A percentile compares a stretch with the other conserved stretches of the same genome.
phyloP scores from a whole-genome alignment of 2,113 vertebrate species.

The Protomyctophum bolini region DNA sequence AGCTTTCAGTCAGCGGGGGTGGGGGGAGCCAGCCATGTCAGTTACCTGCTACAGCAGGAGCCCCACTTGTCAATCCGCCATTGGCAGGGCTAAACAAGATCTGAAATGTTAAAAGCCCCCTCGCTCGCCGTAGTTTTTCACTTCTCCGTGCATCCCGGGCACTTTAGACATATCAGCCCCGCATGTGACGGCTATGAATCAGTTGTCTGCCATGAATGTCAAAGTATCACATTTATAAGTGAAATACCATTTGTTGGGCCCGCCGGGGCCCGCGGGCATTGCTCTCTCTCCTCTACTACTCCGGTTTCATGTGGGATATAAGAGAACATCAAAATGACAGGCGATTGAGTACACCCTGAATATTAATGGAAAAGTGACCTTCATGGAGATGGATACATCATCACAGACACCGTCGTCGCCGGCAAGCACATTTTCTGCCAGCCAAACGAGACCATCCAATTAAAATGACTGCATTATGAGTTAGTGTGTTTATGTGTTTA shows the following conservation, averaged over 20 bases:
- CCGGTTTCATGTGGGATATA: constrained; percentile 62
- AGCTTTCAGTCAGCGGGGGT: constrained; percentile 77
- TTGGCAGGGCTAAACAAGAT: constrained; percentile 79
- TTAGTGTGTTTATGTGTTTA: constrained; percentile 51
- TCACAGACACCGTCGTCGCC: not conserved
- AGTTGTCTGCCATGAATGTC: constrained; percentile 74
- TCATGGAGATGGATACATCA: constrained; percentile 47
- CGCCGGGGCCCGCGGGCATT: constrained; percentile 53
- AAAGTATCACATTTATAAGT: constrained; percentile 70
- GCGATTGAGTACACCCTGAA: constrained; percentile 52
- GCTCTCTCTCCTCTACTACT: constrained; percentile 17
- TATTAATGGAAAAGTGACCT: constrained; percentile 67
- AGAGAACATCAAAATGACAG: constrained; percentile 56
- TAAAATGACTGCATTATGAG: constrained; percentile 37
- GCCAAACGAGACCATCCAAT: constrained; percentile 23
- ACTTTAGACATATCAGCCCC: constrained; percentile 69
- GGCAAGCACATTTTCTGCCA: constrained; percentile 5
- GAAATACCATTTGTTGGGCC: constrained; percentile 74
- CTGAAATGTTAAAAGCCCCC: constrained; percentile 79
- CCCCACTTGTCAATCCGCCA: constrained; percentile 80
- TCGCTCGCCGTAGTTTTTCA: constrained; percentile 66
- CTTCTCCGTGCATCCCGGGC: constrained; percentile 65
- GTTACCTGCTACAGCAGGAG: constrained; percentile 78
- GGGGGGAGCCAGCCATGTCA: constrained; percentile 72
- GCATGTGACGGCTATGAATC: constrained; percentile 74